phyloP scores from a whole-genome alignment of 2,113 vertebrate genomes.

The Lasiurus cinereus region DNA sequence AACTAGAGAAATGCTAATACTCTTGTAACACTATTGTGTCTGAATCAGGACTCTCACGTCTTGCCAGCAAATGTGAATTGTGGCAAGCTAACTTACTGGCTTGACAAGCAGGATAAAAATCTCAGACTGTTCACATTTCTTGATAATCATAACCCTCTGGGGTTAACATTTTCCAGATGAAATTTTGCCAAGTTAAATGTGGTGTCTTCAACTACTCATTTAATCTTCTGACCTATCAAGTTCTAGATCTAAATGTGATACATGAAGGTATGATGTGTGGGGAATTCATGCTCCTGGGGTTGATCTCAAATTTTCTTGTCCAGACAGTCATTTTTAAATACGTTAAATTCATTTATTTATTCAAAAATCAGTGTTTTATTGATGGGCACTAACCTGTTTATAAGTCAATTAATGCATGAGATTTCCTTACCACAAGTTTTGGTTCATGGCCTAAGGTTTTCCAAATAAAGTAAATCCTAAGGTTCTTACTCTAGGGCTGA shows the following conservation, averaged over 20 bases:
- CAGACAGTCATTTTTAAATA: neutral
- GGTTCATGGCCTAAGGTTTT: neutral
- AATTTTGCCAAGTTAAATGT: neutral
- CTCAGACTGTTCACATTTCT: neutral
- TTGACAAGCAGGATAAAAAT: neutral
- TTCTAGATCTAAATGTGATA: neutral
- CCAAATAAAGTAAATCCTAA: neutral
- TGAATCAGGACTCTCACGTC: neutral
- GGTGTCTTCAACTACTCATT: neutral
- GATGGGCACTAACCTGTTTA: neutral
- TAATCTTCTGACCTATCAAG: neutral
- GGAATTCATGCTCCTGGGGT: neutral
- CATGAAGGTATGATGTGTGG: neutral
- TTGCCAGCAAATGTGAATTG: neutral
- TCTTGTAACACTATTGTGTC: neutral
- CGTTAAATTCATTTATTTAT: neutral
- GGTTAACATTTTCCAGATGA: neutral
- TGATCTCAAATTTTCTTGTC: neutral
- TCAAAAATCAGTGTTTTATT: slow-evolving; percentile 2
- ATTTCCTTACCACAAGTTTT: neutral
- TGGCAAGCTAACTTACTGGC: neutral
- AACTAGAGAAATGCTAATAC: neutral
- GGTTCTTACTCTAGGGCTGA: neutral
- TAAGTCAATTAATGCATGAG: neutral
- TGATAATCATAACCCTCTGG: neutral